Base-by-base conservation (phyloP, 2,797 vertebrate species). In the Cossypha dichroa region DNA sequence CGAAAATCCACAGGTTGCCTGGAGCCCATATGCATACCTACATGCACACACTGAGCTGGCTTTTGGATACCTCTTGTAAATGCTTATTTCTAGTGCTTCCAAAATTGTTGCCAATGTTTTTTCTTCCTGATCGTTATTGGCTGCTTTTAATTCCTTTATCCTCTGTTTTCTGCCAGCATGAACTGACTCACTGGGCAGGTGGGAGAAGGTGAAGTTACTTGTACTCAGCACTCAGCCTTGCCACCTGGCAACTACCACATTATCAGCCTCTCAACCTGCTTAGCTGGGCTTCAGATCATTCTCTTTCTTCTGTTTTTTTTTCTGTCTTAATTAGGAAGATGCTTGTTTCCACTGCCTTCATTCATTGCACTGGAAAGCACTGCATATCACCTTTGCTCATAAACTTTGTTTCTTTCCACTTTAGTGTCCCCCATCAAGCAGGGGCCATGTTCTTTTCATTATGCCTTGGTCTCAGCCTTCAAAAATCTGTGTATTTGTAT, bases 401-500 rank as follows among this genome's bases (percentile, higher is more conserved):
- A 79, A 79, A 63, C 15, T 85, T 76, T 69, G 13, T 60, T 78
- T 75, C 66, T 86, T 79, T 69, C 29, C 12, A 26, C 45, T 79
- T 77, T 36, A 36, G 72, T 80, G 31, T 49, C 13, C 5, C 21
- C 8, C 1, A 1, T 31, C 49, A 70, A 49, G 28, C 34, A 64
- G 9, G 25, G 11, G 2, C 11, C 26, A 0, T 29, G 11, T 40
- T 75, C 49, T 91, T 49, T 12, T 77, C 68, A 74, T 51, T 38
- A 21, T 46, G 8, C 17, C 26, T 85, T 94, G 22, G 34, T 68
- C 38, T 75, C 46, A 58, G 75, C 41, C 17, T 74, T 83, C 51
- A 88, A 63, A 72, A 62, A 88, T n/a, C 4, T 59, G 20, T 79
- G n/a, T 87, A 14, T 93, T 82, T 97, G 15, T 95, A 62, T 97